A percentile compares a stretch with the other conserved stretches of the same genome.
These are phyloP conservation scores for Callospermophilus lateralis DNA, from an alignment of 2,113 vertebrate genomes.

Conservation along the genomic window DNA sequence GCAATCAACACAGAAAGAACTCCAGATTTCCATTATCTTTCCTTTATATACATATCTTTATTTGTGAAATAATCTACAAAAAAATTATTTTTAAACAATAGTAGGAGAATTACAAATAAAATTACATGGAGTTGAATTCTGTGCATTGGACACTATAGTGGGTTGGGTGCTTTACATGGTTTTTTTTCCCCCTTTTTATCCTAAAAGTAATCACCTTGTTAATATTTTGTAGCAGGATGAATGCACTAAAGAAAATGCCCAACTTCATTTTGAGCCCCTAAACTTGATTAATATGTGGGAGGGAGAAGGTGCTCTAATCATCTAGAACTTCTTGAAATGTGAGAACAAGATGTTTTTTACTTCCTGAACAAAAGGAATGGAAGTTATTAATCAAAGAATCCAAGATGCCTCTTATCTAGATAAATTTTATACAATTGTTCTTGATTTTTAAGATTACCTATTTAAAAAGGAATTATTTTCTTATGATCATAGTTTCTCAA, in stretches of 20 bases:
- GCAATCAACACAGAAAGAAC: neutral
- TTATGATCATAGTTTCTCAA: constrained; percentile 18
- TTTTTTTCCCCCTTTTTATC: neutral
- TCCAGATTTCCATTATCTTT: neutral
- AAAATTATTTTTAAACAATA: neutral
- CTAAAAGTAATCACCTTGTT: constrained; percentile 11
- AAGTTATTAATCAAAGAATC: neutral
- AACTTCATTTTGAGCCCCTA: neutral
- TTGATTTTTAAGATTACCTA: constrained; percentile 13
- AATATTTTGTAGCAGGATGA: neutral
- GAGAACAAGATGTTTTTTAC: neutral
- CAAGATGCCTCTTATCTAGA: neutral
- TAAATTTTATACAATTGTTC: neutral
- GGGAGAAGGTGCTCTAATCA: neutral
- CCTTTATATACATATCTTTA: neutral
- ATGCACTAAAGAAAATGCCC: neutral
- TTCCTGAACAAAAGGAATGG: neutral
- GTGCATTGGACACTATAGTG: neutral
- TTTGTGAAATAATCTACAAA: neutral
- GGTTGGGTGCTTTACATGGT: neutral
- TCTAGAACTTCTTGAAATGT: neutral
- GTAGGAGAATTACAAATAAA: constrained; percentile 1
- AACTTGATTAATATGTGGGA: neutral
- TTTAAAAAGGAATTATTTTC: constrained; percentile 41
- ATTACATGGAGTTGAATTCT: neutral